These are phyloP conservation scores for Leptodactylus fallax DNA, from an alignment of 2,797 vertebrate species.

Conservation along the genomic window DNA sequence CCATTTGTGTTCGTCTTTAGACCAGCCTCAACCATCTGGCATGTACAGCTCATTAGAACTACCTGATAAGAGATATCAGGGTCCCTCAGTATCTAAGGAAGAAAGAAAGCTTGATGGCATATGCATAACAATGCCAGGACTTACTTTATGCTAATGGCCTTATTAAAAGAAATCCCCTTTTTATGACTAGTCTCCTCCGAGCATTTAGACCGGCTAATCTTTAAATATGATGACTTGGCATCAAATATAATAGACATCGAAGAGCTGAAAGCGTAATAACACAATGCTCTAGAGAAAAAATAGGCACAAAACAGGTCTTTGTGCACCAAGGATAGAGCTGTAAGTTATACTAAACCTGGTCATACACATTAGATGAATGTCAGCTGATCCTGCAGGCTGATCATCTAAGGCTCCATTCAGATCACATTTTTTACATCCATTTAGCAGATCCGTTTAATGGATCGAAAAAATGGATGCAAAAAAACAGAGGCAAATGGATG, in stretches of 20 bases:
- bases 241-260: background rate
- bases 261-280: too few relatives aligned
- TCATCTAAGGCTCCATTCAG: too few relatives aligned
- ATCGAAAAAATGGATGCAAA: too few relatives aligned
- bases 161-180: conserved; percentile 17
- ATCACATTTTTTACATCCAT: too few relatives aligned
- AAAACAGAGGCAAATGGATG: too few relatives aligned
- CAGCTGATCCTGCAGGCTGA: too few relatives aligned
- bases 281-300: background rate
- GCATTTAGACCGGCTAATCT: background rate
- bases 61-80: conserved; percentile 28
- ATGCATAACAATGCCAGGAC: conserved; percentile 45
- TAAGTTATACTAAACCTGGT: too few relatives aligned
- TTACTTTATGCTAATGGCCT: conserved; percentile 22
- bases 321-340: background rate
- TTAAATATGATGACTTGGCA: background rate
- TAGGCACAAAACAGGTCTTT: background rate
- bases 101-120: conserved; percentile 32
- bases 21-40: conserved; percentile 46
- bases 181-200: background rate
- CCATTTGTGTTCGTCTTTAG: conserved; percentile 8
- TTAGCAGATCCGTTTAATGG: too few relatives aligned
- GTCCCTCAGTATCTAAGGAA: conserved; percentile 40
- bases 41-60: conserved; percentile 16
- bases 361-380: too few relatives aligned